Base-by-base conservation (phyloP, 2,888 invertebrate genomes). In the Thymelicus sylvestris region DNA sequence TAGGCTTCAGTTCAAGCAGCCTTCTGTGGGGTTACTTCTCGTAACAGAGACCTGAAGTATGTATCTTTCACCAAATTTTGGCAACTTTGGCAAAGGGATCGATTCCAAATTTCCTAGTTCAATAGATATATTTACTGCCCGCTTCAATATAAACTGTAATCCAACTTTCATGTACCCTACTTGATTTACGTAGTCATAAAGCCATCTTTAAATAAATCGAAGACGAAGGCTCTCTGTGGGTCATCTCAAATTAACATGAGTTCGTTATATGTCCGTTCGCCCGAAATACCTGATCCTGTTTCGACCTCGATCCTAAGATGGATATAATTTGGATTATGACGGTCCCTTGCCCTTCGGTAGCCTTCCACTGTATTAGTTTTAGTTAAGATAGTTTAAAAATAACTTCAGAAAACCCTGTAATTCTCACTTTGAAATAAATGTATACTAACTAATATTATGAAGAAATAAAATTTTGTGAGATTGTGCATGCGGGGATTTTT, bases 301-400 rank as follows among this genome's bases (percentile, higher is more conserved):
- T 66, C 52, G 70, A 66, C 70, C 70, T 71, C 66, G 52, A 47
- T 48, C 66, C 66, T 61, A 71, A 71, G 66, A 71, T 71, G 70
- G 57, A 71, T 71, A 61, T 65, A 71, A 66, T 71, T 66, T 66
- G 61, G 66, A 66, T 66, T 61, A 71, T 61, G 71, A 55, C 55
- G 66, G 66, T 71, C 66, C 70, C 71, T 71, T 66, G 61, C 61
- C 71, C 55, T 62, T 66, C 15, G 38, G 47, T 48, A 59, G 39
- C 59, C 64, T 69, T 55, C 7, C 24, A 59, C 31, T 57, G 64
- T 65, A 65, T 61, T 70, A 60, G 65, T 65, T 70, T 61, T 65
- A 60, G 60, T 31, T 70, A 44, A 24, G 39, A 48, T 41, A 64
- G 64, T 50, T 38, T 31, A 57, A 57, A 65, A 60, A 67, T 67